Base-by-base conservation (phyloP, 2,797 vertebrate genomes). In the Trachops cirrhosus region DNA sequence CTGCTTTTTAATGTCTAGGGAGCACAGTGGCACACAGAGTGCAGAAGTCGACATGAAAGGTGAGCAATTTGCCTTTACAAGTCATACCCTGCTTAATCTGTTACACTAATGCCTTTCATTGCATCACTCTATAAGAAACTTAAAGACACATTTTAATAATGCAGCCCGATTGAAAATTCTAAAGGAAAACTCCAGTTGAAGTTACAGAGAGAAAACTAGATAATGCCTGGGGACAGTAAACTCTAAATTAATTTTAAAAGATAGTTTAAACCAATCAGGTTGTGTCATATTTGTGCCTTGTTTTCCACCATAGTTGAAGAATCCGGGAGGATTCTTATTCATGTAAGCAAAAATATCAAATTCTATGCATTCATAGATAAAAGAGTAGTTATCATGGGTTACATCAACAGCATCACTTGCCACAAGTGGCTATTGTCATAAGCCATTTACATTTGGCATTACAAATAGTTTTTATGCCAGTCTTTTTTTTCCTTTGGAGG, bases 271-370 rank as follows among this genome's bases (percentile, higher is more conserved):
- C 46, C 84, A 97, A 93, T 67, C 24, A 57, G 71, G 86, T 96
- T 96, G 62, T 83, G 15, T 48, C 46, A 32, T 11, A 75, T 34
- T 62, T 82, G 70, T 86, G 71, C 77, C 84, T 74, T 94, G 73
- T 73, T 84, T 77, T 88, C 59, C 11, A 92, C 26, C 75, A 88
- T 0, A 2, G 48, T 74, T 95, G 79, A 98, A 98, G 68, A 97
- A 97, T 96, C 41, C 26, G 39, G 50, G 93, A 86, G 85, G 24
- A 3, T 16, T 22, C 74, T 95, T 97, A 97, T 97, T 98, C 95
- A 98, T 92, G 82, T 97, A 89, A 98, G 93, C 89, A 97, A 97
- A 97, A 97, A 97, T 95, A 97, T 97, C 78, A 97, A 96, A 94
- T 94, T 88, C 95, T 79, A 97, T 95, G 97, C 79, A 93, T 96